Evolutionary conservation across 2,888 invertebrate genomes (phyloP).

Genomic region (Matsumyia berberina): DNA sequence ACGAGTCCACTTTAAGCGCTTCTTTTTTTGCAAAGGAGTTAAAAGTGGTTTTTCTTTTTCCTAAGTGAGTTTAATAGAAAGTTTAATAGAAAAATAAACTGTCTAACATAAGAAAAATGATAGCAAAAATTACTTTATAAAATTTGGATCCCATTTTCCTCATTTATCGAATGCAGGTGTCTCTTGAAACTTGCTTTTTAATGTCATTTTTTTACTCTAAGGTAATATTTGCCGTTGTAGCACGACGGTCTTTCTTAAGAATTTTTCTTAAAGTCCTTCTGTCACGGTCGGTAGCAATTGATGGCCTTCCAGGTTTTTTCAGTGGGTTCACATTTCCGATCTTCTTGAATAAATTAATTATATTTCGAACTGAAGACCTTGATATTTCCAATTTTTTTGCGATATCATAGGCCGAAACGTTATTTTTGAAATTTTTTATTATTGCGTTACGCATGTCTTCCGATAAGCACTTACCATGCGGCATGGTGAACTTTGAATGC

Average conservation of each 20-base stretch:
- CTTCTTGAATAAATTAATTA: conserved; percentile 32
- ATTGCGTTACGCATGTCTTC: conserved; percentile 18
- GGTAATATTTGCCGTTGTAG: conserved; percentile 29
- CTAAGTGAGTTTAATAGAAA: conserved; percentile 22
- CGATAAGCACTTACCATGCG: conserved; percentile 31
- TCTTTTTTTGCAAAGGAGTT: conserved; percentile 35
- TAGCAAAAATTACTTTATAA: not conserved
- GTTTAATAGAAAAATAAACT: conserved; percentile 18
- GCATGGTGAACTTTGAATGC: conserved; percentile 33
- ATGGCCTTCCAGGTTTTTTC: conserved; percentile 30
- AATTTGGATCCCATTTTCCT: no score
- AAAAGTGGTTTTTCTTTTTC: conserved; percentile 36
- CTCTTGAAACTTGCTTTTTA: no score
- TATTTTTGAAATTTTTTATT: conserved; percentile 25
- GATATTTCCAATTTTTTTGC: no score
- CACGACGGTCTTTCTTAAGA: conserved; percentile 30
- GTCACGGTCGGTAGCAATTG: no score
- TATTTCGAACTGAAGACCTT: conserved; percentile 9
- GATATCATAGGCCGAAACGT: conserved; percentile 21
- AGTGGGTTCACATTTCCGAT: conserved; percentile 21
- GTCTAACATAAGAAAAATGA: conserved; percentile 22
- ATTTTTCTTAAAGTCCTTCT: conserved; percentile 25
- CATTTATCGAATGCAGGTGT: no score
- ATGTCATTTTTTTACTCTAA: conserved; percentile 33
- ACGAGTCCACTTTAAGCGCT: conserved; percentile 17